Evolutionary conservation across 92 coral and sea anemone species (phyloP), one percentile per base, ranked within the genome.

Genomic region (Metridium senile): DNA sequence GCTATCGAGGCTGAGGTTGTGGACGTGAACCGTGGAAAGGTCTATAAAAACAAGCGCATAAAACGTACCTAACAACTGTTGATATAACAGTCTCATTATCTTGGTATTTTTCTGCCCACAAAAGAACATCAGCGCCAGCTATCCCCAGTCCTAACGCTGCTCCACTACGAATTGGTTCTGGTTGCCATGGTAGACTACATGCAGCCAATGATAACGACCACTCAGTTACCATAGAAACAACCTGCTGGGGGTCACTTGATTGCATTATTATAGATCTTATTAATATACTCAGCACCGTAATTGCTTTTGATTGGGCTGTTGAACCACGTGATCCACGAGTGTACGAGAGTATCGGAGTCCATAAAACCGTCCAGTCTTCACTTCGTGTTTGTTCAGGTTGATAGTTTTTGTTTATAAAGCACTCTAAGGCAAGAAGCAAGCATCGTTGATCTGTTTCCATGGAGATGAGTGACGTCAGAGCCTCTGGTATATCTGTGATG

Each of bases 371-470:
- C 39, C 71, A 58, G 57, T 66, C 72, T 34, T 33, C 21, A 7
- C 26, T 34, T 11, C 17, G 29, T 1, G 54, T 35, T 9, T 30
- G 58, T 18, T 29, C 33, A 53, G 27, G 33, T 30, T 35, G 68
- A 9, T 27, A 17, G 23, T 70, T 66, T 13, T 81, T 27, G 53
- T 85, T 74, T 17, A 68, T 49, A 69, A 89, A 87, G 26, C 80
- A 54, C 1, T 85, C 84, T 43, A 85, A 73, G 3, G 81, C 88
- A 20, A 79, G 58, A 30, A 85, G 26, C 52, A 89, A 67, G 69
- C 93, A 89, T 20, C 69, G 34, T 43, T 85, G 90, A 56, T 85
- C 87, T 21, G 81, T 74, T 52, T 89, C 93, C 56, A n/a, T 64
- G 27, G 74, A 64, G 13, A 85, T 27, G 63, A 77, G 86, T 46